These are phyloP conservation scores for Cacatua alba DNA, from an alignment of 2,113 vertebrate species.

Conservation along the genomic window DNA sequence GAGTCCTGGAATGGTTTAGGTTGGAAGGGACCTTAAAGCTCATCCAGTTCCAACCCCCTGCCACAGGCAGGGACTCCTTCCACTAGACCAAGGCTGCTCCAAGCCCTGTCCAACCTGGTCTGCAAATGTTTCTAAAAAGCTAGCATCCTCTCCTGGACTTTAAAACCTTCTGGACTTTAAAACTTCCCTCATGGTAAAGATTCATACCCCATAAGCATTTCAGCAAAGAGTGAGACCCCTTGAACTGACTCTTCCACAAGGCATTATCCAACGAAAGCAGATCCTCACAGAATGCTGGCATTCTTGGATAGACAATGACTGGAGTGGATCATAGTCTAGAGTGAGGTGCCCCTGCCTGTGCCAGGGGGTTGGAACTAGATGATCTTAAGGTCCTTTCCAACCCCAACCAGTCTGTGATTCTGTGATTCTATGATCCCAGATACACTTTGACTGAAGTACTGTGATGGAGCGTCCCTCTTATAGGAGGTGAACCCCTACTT, in stretches of 20 bases:
- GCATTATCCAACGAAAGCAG: not conserved
- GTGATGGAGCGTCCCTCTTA: not conserved
- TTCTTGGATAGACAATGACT: not conserved
- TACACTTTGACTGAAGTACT: not conserved
- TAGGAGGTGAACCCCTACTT: rapidly evolving
- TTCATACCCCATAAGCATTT: not conserved
- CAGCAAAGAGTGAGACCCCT: not conserved
- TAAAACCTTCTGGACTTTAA: not conserved
- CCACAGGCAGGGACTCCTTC: not conserved
- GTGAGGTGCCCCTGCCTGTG: not conserved
- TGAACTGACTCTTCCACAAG: not conserved
- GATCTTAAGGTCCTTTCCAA: not conserved
- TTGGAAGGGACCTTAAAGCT: not conserved
- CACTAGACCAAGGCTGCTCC: not conserved
- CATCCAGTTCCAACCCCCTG: not conserved
- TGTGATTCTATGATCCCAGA: not conserved
- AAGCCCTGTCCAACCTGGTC: not conserved
- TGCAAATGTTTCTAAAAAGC: not conserved
- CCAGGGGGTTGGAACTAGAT: not conserved
- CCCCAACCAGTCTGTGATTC: not conserved
- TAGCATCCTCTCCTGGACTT: not conserved
- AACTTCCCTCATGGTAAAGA: not conserved
- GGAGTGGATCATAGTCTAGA: not conserved
- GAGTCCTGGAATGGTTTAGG: not conserved
- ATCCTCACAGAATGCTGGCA: not conserved